Conservation (phyloP, 1,140 invertebrate genomes). For the Cephus cinctus region DNA sequence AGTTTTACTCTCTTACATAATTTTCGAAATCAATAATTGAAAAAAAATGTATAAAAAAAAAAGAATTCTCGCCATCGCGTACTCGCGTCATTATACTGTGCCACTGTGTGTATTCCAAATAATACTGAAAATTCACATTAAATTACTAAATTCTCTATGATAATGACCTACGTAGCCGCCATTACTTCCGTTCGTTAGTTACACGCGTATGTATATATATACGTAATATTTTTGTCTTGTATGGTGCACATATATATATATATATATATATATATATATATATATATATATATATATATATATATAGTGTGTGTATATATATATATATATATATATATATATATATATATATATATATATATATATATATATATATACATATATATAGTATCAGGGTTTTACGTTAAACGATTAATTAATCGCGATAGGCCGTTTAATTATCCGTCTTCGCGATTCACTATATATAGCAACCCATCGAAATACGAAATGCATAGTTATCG, state of each 20-base stretch:
- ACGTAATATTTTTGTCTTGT: neutral
- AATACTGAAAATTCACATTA: neutral
- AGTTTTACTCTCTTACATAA: too few relatives aligned
- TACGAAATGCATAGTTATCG: too few relatives aligned
- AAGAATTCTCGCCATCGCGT: too few relatives aligned
- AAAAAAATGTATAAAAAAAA: too few relatives aligned
- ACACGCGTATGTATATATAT: neutral
- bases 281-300: constrained; percentile 29
- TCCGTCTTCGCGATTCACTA: too few relatives aligned
- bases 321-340: constrained; percentile 22
- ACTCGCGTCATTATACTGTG: neutral
- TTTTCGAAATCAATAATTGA: too few relatives aligned
- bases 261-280: constrained; percentile 24
- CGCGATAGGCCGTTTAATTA: too few relatives aligned
- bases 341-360: too few relatives aligned
- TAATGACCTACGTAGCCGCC: neutral
- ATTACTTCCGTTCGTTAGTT: neutral
- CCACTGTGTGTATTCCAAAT: neutral
- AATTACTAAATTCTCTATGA: neutral
- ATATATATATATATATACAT: too few relatives aligned
- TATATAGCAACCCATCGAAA: too few relatives aligned
- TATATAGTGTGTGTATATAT: constrained; percentile 20
- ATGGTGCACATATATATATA: constrained; percentile 14
- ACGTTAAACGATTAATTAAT: too few relatives aligned
- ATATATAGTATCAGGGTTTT: too few relatives aligned